Percentiles rank a stretch among this genome's conserved stretches.
These are phyloP conservation scores for Drosophila neonasuta DNA, from an alignment of 2,888 invertebrate species.

Conservation along the genomic window DNA sequence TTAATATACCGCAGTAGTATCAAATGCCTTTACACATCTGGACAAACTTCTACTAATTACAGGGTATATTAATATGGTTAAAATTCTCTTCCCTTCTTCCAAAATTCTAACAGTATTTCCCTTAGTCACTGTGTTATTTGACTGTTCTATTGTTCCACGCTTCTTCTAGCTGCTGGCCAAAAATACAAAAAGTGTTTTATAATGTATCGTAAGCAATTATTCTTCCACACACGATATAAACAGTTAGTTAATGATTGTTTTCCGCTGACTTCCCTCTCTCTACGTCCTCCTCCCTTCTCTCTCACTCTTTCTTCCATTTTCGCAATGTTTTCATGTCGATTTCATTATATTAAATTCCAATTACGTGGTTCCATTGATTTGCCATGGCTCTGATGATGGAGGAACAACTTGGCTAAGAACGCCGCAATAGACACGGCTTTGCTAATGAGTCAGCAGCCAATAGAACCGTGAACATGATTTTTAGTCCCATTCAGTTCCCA, in stretches of 20 bases:
- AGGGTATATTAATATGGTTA: neutral
- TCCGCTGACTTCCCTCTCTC: neutral
- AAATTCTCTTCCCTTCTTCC: neutral
- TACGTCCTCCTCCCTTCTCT: neutral
- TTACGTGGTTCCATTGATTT: conserved; percentile 20
- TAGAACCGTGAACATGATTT: conserved; percentile 29
- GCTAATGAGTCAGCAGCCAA: conserved; percentile 15
- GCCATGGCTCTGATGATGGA: neutral
- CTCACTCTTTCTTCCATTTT: neutral
- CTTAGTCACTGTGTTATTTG: neutral
- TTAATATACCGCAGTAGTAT: too few relatives aligned
- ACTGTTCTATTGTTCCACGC: neutral
- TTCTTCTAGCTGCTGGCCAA: neutral
- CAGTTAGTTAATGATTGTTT: conserved; percentile 11
- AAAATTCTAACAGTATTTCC: neutral
- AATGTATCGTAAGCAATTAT: neutral
- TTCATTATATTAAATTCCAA: conserved; percentile 4
- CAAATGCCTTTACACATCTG: too few relatives aligned
- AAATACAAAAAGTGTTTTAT: neutral
- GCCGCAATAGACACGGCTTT: conserved; percentile 7
- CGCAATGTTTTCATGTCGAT: neutral
- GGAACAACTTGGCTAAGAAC: neutral
- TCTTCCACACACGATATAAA: neutral
- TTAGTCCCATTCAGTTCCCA: neutral
- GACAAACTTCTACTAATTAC: neutral